Conservation (phyloP, 2,113 vertebrate genomes). For the Onychostoma macrolepis region DNA sequence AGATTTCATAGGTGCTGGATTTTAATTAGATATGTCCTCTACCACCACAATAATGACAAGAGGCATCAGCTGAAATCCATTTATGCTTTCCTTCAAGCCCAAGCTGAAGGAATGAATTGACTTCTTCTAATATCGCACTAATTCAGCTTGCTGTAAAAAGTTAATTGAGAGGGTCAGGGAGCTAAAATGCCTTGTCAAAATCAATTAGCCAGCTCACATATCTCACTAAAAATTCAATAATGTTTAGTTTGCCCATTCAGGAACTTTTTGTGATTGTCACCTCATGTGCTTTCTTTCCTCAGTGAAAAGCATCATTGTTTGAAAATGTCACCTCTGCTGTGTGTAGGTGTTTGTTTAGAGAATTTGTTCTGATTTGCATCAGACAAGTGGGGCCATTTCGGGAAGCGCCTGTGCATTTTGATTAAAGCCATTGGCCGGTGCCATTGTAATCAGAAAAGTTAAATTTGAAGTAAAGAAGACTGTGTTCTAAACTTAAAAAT, state of each 20-base stretch:
- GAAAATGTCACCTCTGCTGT: slow-evolving; percentile 15
- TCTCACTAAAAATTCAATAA: slow-evolving; percentile 27
- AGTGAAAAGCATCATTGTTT: background rate
- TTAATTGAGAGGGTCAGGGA: slow-evolving; percentile 49
- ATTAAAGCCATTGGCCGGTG: background rate
- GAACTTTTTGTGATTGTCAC: slow-evolving; percentile 25
- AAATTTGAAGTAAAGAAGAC: background rate
- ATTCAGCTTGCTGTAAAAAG: slow-evolving; percentile 41
- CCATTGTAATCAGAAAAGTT: background rate
- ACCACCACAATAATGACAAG: slow-evolving; percentile 32
- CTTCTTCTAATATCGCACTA: slow-evolving; percentile 35
- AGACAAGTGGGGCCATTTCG: background rate
- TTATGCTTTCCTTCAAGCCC: slow-evolving; percentile 46
- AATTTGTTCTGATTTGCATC: background rate
- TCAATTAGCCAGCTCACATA: slow-evolving; percentile 32
- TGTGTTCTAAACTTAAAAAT: background rate
- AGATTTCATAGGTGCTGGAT: slow-evolving; percentile 41
- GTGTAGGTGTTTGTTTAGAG: slow-evolving; percentile 12
- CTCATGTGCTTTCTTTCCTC: background rate
- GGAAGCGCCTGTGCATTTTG: background rate
- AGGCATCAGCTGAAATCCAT: slow-evolving; percentile 49
- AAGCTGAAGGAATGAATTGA: slow-evolving; percentile 45
- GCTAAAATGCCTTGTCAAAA: slow-evolving; percentile 43
- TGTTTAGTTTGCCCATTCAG: slow-evolving; percentile 24
- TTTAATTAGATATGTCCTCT: slow-evolving; percentile 55